Base-by-base conservation (phyloP, 2,888 invertebrate species). In the Athetis lepigone region DNA sequence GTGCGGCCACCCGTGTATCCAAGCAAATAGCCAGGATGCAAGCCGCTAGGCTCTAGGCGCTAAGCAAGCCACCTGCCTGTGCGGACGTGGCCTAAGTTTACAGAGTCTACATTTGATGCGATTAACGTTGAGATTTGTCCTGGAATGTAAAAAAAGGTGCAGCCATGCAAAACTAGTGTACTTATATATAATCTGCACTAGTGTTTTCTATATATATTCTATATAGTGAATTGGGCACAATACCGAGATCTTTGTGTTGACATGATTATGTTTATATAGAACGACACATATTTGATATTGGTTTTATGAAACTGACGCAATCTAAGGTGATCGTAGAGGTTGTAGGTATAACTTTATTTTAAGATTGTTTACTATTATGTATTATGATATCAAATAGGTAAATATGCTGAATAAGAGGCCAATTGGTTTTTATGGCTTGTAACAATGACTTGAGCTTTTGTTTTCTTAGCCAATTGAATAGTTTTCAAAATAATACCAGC, bases 261-360 rank as follows among this genome's bases (percentile, higher is more conserved):
- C 49, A 50, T 50, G 52, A 59, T 52, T 36, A 13, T n/a, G n/a
- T n/a, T 40, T 50, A 37, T 29, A 51, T 50, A 46, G 36, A 29
- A 8, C 42, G n/a, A 52, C 68, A 67, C 45, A 62, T 45, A 45
- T 45, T 69, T 36, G 45, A 42, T 59, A 47, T 65, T 70, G 70
- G 46, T 36, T 65, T 62, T 75, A 75, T 62, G 37, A 54, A 45
- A 50, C 29, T 57, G 52, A 54, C 52, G 43, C 19, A 57, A 70
- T 47, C 42, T 61, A 46, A 62, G 52, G 75, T 71, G 75, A 62
- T 46, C 45, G n/a, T 50, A 52, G 58, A 75, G 75, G 75, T 75
- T 69, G 37, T 74, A 29, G 27, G 23, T 47, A 58, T 51, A n/a
- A 1, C 16, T 18, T 57, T n/a, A 25, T 40, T 68, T 18, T 39